Conservation (phyloP, 2,113 vertebrate species). For the Pseudorasbora parva region DNA sequence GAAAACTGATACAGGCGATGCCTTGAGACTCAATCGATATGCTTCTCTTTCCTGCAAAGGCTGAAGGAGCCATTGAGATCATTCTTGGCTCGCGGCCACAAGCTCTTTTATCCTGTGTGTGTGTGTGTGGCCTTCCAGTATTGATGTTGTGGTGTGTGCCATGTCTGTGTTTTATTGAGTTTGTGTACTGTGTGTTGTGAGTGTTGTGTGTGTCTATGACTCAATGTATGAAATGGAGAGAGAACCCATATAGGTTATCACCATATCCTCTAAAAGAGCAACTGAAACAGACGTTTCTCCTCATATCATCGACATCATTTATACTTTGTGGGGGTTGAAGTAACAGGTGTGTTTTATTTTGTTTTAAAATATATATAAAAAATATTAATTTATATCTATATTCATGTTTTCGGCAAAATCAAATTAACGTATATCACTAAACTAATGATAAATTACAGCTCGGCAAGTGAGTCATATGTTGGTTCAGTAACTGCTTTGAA, state of each 20-base stretch:
- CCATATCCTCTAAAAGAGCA: neutral
- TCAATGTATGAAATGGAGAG: slow-evolving; percentile 41
- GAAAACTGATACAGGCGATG: slow-evolving; percentile 49
- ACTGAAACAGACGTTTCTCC: neutral
- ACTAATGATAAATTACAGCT: neutral
- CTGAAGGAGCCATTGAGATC: slow-evolving; percentile 61
- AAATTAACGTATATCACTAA: no score
- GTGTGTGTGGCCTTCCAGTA: slow-evolving; percentile 57
- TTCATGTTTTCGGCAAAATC: no score
- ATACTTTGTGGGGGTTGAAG: neutral
- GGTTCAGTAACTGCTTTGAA: neutral
- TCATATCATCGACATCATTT: neutral
- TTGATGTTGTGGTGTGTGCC: slow-evolving; percentile 51
- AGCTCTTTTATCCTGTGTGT: slow-evolving; percentile 60
- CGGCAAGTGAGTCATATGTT: neutral
- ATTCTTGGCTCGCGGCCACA: slow-evolving; percentile 55
- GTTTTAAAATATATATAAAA: neutral
- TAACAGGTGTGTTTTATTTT: neutral
- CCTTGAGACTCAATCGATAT: slow-evolving; percentile 57
- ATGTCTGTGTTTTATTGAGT: slow-evolving; percentile 53
- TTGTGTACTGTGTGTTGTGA: slow-evolving; percentile 62
- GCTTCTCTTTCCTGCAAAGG: slow-evolving; percentile 57
- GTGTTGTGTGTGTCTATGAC: slow-evolving; percentile 62
- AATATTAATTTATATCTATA: no score
- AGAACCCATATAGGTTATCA: slow-evolving; percentile 30